Evolutionary conservation across 2,797 vertebrate genomes (phyloP), one percentile per base, ranked within the genome.

Genomic region (Sardinella longiceps): DNA sequence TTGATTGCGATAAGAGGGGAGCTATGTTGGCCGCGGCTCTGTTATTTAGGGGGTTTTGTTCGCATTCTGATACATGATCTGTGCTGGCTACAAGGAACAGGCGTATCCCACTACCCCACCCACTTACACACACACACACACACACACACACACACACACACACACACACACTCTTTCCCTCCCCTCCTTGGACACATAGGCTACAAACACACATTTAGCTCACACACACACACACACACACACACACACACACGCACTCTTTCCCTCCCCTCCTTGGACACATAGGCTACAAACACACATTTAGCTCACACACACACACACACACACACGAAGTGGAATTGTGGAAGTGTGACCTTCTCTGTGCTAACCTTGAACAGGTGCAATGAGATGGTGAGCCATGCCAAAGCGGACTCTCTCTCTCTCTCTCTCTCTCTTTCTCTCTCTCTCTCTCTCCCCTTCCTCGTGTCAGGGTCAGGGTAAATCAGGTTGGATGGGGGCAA

Each of bases 1-100:
- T 90, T 87, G 83, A 87, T 85, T 80, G 83, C 80, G 87, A 91
- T 88, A 86, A 89, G 87, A 85, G 82, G 82, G 85, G 84, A 85
- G 82, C 86, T 86, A 91, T 84, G 25, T 85, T 87, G 85, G 87
- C 91, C 87, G 87, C 88, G 58, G 63, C 81, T 85, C 63, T 85
- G 77, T 90, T 86, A 87, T 88, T 90, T 90, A 84, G 37, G 85
- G 25, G 43, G 20, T 86, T 86, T 87, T 84, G 77, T 88, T 87
- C 33, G 84, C 46, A 82, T 80, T 85, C 85, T 83, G 87, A 87
- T 84, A 87, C 83, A 74, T 84, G 82, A 84, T 91, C 80, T 66
- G 81, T 48, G 74, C 51, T 82, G 83, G 20, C 84, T 84, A 46
- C 33, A 43, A 56, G 33, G 84, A 12, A n/a, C 60, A 7, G 7